These are phyloP conservation scores for Eristalis intricaria DNA, from an alignment of 2,888 invertebrate genomes.

Conservation along the genomic window DNA sequence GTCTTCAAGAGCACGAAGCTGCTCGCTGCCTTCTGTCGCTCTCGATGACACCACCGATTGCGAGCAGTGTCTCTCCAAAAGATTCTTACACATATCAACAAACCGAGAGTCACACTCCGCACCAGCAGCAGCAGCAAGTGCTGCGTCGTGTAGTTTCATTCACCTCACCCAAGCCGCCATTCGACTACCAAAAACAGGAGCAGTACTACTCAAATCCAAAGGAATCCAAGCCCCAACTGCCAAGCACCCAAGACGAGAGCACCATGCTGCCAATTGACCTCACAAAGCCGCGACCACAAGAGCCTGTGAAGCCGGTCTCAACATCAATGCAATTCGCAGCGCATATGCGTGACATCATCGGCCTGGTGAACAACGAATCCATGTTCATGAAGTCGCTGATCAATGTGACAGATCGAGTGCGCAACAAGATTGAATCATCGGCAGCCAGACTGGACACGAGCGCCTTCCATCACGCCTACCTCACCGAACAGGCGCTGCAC, in stretches of 20 bases:
- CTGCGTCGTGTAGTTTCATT: constrained; percentile 76
- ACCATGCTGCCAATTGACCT: constrained; percentile 79
- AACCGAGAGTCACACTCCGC: constrained; percentile 41
- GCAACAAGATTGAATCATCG: constrained; percentile 74
- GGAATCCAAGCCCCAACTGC: constrained; percentile 77
- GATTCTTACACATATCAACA: constrained; percentile 73
- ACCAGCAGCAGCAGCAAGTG: constrained; percentile 37
- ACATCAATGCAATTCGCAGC: constrained; percentile 69
- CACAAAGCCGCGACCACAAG: constrained; percentile 78
- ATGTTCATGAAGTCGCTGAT: constrained; percentile 80
- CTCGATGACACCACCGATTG: constrained; percentile 83
- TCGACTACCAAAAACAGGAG: constrained; percentile 81
- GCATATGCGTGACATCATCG: constrained; percentile 79
- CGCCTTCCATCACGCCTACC: constrained; percentile 87
- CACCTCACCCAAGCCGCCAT: constrained; percentile 80
- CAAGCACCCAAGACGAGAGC: constrained; percentile 76
- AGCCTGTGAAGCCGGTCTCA: constrained; percentile 12
- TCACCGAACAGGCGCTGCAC: constrained; percentile 87
- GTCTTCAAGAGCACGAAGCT: constrained; percentile 92
- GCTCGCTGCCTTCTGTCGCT: constrained; percentile 91
- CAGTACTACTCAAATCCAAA: constrained; percentile 81
- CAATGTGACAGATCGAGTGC: constrained; percentile 80
- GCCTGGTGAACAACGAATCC: constrained; percentile 77
- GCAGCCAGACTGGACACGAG: constrained; percentile 82
- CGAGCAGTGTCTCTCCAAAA: constrained; percentile 79